Base-by-base conservation (phyloP, 2,797 vertebrate species). In the Sciurus carolinensis region DNA sequence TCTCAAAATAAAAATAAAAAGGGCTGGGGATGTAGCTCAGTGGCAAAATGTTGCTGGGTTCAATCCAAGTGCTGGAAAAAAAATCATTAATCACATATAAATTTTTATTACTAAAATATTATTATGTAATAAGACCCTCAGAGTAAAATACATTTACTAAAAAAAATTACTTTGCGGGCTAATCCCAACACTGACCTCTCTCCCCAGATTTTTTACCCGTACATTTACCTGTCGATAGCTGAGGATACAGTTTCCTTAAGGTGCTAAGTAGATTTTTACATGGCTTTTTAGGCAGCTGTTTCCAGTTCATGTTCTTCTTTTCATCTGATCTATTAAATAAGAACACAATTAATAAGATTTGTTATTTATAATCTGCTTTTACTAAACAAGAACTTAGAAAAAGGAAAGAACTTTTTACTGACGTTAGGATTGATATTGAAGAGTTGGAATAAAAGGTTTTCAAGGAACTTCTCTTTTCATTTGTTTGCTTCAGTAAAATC, bases 261-360 rank as follows among this genome's bases (percentile, higher is more conserved):
- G 98, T 98, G 98, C 98, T 99, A 22, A 99, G 96, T 18, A 99
- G 99, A 98, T 95, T 99, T 98, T 99, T 99, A 98, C 99, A 99
- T 0, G 99, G 99, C 94, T 99, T 99, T 98, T 99, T 99, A 76
- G 99, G 99, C 97, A 99, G 99, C 87, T 99, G 99, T 95, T 99
- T 99, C 99, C 99, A 99, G 98, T 98, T 99, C 97, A 98, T 98
- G 98, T 95, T 99, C 98, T 99, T 99, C 99, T 99, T 99, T 96
- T 99, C 99, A 93, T 99, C 99, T 83, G 99, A 99, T 98, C 99
- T 99, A 97, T 94, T 98, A 44, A 96, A 80, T 67, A 93, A 95
- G 96, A 97, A 97, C 47, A 97, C n/a, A 95, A 97, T 72, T 82
- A 69, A 94, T 76, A 87, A 95, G 94, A 80, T 30, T 3, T 57